Evolutionary conservation across 2,113 vertebrate species (phyloP).

Genomic region (Herpailurus yagouaroundi): DNA sequence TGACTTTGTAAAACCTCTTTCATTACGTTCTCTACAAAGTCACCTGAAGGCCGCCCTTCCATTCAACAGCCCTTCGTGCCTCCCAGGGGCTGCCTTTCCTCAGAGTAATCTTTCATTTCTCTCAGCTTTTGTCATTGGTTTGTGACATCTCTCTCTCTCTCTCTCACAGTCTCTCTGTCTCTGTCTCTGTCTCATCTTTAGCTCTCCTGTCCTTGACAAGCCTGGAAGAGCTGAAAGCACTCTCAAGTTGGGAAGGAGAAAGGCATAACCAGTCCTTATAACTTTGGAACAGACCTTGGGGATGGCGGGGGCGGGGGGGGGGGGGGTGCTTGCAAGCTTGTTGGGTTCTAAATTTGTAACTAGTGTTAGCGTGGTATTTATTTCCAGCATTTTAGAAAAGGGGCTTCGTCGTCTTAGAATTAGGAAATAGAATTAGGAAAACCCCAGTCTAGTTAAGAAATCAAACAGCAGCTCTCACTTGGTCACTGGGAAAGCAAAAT

Average conservation of each 20-base stretch:
- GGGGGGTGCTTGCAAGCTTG: background rate
- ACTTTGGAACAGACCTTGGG: background rate
- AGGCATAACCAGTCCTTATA: background rate
- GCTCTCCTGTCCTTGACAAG: background rate
- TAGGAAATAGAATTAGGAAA: background rate
- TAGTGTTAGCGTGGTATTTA: background rate
- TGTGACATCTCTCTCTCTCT: background rate
- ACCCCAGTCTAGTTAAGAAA: background rate
- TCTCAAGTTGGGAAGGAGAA: background rate
- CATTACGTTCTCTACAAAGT: constrained; percentile 1
- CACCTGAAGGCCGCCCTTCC: background rate
- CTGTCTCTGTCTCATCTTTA: background rate
- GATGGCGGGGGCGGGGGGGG: background rate
- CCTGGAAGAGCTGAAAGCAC: background rate
- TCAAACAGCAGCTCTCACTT: background rate
- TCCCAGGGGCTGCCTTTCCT: background rate
- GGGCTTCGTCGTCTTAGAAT: background rate
- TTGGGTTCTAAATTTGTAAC: background rate
- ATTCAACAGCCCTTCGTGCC: background rate
- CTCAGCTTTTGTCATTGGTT: background rate
- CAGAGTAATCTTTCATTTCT: background rate
- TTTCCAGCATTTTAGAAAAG: background rate
- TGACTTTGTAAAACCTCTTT: constrained; percentile 46
- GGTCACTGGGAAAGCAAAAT: background rate
- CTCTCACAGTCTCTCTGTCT: background rate